Conservation (phyloP, 2,113 vertebrate genomes). For the Macquaria ambigua region DNA sequence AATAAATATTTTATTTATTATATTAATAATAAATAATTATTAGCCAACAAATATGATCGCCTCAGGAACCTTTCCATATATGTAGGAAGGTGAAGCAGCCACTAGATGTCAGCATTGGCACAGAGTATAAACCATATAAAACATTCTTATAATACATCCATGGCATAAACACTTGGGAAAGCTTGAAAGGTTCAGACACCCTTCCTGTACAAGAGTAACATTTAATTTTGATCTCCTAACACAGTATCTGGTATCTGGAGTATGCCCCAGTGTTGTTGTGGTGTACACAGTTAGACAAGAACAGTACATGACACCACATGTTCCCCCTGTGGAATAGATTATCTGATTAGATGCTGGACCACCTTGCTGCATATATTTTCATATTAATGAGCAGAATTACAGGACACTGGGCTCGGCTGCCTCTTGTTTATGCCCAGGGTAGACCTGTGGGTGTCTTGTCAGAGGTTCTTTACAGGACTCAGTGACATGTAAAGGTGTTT, state of each 20-base stretch:
- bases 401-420: neutral
- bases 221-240: neutral
- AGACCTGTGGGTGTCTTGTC: neutral
- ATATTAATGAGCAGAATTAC: conserved; percentile 19
- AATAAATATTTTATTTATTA: neutral
- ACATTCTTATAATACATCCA: no score
- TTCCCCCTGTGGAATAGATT: conserved; percentile 4
- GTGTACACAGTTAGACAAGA: conserved; percentile 3
- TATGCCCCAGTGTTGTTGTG: neutral
- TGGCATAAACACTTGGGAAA: neutral
- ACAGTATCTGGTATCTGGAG: neutral
- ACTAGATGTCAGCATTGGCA: conserved; percentile 59
- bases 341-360: conserved; percentile 28
- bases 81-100: conserved; percentile 16
- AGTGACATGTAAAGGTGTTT: conserved; percentile 27
- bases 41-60: neutral
- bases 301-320: neutral
- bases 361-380: conserved; percentile 25
- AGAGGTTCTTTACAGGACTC: conserved; percentile 21
- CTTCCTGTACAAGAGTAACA: neutral
- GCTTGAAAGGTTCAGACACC: neutral
- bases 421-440: conserved; percentile 1
- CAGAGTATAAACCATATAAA: neutral
- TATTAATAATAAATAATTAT: neutral
- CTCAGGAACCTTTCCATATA: neutral